Evolutionary conservation across 2,113 vertebrate genomes (phyloP).

Genomic region (Nerophis ophidion): DNA sequence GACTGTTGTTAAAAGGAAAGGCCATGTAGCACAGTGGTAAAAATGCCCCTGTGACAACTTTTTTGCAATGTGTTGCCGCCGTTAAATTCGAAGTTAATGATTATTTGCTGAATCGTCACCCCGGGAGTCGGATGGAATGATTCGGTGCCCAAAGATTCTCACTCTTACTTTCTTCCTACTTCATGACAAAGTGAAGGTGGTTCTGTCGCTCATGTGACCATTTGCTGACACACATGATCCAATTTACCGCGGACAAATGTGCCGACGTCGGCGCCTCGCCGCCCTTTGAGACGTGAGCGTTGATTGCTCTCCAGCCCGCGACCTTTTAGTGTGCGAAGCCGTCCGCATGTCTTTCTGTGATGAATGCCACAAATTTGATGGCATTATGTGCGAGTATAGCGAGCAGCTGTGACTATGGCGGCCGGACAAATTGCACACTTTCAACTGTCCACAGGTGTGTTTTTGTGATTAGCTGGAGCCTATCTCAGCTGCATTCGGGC

Average conservation of each 20-base stretch:
- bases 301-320: conserved; percentile 35
- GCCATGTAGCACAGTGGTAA: no score
- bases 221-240: conserved; percentile 27
- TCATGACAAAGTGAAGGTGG: background rate
- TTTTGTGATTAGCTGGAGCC: no score
- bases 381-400: background rate
- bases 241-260: conserved; percentile 20
- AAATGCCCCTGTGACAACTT: no score
- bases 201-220: conserved; percentile 15
- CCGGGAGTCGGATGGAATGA: no score
- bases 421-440: no score
- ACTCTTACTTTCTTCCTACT: background rate
- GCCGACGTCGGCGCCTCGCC: conserved; percentile 31
- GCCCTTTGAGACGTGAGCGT: conserved; percentile 47
- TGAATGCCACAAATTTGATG: conserved; percentile 2
- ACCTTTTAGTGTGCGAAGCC: conserved; percentile 51
- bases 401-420: background rate
- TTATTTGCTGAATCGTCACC: no score
- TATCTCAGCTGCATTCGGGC: no score
- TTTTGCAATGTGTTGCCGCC: no score
- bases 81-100: no score
- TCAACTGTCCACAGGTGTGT: no score
- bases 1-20: no score
- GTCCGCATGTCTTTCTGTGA: background rate
- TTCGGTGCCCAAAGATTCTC: no score